Base-by-base conservation (phyloP, 2,797 vertebrate genomes). In the Xyrichtys novacula region DNA sequence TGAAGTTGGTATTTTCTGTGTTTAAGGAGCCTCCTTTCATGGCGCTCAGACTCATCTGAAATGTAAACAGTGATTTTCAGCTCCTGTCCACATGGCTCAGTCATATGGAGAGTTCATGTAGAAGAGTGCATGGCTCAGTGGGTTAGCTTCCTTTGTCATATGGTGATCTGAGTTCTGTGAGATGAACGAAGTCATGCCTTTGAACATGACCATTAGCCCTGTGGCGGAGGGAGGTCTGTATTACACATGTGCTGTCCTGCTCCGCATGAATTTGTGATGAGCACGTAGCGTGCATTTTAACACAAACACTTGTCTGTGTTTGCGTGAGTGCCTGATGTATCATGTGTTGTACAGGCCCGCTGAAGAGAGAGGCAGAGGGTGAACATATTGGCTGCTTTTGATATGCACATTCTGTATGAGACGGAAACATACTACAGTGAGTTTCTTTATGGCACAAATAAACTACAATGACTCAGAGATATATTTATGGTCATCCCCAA, bases 391-490 rank as follows among this genome's bases (percentile, higher is more conserved):
- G 42, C 36, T 63, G 25, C 44, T 70, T 52, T 50, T 65, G 28
- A 16, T 15, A 50, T 72, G 47, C 31, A 52, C 57, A 39, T 61
- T 61, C 52, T 69, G 52, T 60, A 67, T 74, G 44, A 44, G 62
- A 53, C 68, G 52, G 60, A 31, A 74, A 65, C 60, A 62, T 74
- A 76, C 56, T 81, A 86, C 76, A 81, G 77, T 90, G 74, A 77
- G 66, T 85, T 66, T 88, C 75, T 85, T 84, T 80, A 78, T 65
- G 83, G 81, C 77, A 87, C 83, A 88, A 88, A 89, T 88, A 88
- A 89, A 81, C 82, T 76, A 59, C 71, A 79, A 92, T 92, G 90
- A 94, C 84, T 94, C 91, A 93, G 82, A 92, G 83, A 91, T 92
- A 91, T 92, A 91, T 92, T 91, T 91, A 86, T 88, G 84, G 85